Evolutionary conservation across 1,140 invertebrate genomes (phyloP), one percentile per base, ranked within the genome.

Genomic region (Scaptomyza pallida): DNA sequence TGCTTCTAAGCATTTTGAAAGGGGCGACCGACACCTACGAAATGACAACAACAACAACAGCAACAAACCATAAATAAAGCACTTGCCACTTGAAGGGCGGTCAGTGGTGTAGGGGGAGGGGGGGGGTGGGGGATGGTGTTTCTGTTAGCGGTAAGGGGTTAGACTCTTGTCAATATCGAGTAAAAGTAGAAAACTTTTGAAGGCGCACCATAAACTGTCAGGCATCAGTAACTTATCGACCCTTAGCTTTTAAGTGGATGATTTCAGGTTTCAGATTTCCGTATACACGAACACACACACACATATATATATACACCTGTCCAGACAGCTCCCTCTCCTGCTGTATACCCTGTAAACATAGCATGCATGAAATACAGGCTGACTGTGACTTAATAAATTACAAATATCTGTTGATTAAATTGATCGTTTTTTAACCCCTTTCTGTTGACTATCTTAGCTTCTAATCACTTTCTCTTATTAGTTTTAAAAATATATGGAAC

Each of bases 231-330:
- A 88, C 71, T 88, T 88, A 88, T 88, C 82, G 82, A 88, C 82
- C 82, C 82, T 88, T 88, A 67, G 78, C 78, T 82, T 88, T 88
- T 88, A 88, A 88, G 82, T 88, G 82, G 82, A 88, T 88, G 82
- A 88, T 88, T 88, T 82, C 57, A 68, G 82, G 82, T 69, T 70
- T 82, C 78, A 78, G 75, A 86, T 88, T 75, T 75, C 77, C 73
- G 35, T 47, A 76, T 61, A 62, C 35, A 73, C 37, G 50, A 43
- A 40, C 15, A 43, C n/a, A 44, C 41, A 54, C 16, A 47, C 43
- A 54, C 57, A 47, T 16, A 41, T 10, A 48, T 0, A 61, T 15
- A 48, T 26, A 21, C 43, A 57, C 50, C 83, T 65, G 62, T 15
- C 73, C 69, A 44, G 54, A 23, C 52, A 60, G 54, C 47, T 54